phyloP scores from a whole-genome alignment of 2,797 vertebrate species.

The Alca torda region DNA sequence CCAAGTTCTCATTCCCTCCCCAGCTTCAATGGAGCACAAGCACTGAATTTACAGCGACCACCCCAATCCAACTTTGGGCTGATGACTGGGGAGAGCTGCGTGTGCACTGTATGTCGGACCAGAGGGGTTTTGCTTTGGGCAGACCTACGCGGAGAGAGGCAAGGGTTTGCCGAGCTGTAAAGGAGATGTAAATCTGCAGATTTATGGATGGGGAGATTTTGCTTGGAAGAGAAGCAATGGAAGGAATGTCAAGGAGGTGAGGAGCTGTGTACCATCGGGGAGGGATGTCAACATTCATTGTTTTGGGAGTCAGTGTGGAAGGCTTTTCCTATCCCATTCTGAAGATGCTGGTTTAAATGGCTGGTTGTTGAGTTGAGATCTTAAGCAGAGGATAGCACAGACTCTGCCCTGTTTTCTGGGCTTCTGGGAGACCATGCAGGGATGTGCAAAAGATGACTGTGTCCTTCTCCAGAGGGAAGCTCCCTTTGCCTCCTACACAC shows the following conservation, averaged over 20 bases:
- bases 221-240: background rate
- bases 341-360: background rate
- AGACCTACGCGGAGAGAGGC: accelerated
- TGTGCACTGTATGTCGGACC: accelerated
- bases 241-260: background rate
- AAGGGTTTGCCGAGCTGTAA: background rate
- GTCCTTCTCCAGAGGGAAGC: background rate
- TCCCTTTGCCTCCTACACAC: background rate
- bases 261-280: background rate
- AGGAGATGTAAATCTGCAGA: background rate
- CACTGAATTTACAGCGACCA: background rate
- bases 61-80: background rate
- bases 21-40: accelerated
- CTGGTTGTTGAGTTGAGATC: background rate
- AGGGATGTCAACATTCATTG: background rate
- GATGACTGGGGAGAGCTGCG: background rate
- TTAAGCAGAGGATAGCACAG: background rate
- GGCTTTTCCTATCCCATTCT: background rate
- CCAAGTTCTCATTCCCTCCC: background rate
- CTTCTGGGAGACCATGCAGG: background rate
- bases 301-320: background rate
- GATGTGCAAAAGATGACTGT: background rate
- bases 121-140: background rate
- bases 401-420: background rate
- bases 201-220: background rate